These are phyloP conservation scores for Cerastis rubricosa DNA, from an alignment of 2,888 invertebrate genomes.

Conservation along the genomic window DNA sequence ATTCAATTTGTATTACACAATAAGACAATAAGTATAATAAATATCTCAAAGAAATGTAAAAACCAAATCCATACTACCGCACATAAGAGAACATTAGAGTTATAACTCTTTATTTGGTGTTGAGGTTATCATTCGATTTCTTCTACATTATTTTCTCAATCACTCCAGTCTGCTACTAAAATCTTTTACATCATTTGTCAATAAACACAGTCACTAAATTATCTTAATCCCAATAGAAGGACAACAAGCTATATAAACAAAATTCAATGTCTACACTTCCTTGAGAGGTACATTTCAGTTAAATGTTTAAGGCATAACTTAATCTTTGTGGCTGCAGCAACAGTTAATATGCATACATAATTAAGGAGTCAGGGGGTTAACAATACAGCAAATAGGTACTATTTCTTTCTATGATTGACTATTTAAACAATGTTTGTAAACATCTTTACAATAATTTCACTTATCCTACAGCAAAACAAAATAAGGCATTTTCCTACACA, in stretches of 20 bases:
- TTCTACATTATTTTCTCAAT: constrained; percentile 56
- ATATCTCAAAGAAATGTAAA: constrained; percentile 83
- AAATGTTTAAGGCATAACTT: constrained; percentile 72
- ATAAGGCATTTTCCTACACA: constrained; percentile 88
- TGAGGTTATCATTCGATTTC: constrained; percentile 63
- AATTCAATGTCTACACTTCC: constrained; percentile 80
- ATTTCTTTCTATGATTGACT: constrained; percentile 74
- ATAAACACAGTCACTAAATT: constrained; percentile 57
- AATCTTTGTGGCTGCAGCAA: constrained; percentile 70
- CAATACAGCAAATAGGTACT: constrained; percentile 75
- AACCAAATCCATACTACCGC: constrained; percentile 68
- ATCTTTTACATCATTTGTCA: constrained; percentile 54
- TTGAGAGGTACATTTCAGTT: constrained; percentile 77
- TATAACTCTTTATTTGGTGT: constrained; percentile 63
- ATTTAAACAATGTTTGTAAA: constrained; percentile 79
- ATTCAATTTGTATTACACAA: constrained; percentile 79
- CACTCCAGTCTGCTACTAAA: constrained; percentile 57
- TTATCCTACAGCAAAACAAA: constrained; percentile 88
- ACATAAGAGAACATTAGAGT: constrained; percentile 44
- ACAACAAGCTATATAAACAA: constrained; percentile 68
- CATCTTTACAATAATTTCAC: constrained; percentile 84
- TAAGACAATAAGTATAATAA: constrained; percentile 61
- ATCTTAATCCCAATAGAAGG: constrained; percentile 63
- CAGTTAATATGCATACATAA: constrained; percentile 73
- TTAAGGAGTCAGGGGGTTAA: constrained; percentile 74